A percentile compares a stretch with the other conserved stretches of the same genome.
Conservation (phyloP, 2,797 vertebrate genomes). For the Sebastes hubbsi region DNA sequence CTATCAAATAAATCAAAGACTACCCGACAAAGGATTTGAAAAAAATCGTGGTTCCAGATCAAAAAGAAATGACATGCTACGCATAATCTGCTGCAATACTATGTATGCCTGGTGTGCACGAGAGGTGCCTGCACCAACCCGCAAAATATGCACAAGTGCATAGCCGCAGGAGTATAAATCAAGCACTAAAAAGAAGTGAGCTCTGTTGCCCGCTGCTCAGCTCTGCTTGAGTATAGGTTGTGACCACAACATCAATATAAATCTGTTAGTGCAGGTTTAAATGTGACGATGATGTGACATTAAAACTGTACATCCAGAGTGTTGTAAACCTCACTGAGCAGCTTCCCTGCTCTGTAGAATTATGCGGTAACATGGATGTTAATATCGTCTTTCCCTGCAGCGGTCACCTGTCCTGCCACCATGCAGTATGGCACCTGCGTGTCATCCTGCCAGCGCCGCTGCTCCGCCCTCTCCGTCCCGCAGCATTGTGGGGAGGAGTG, state of each 20-base stretch:
- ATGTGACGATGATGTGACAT: not conserved
- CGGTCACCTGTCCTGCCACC: conserved; percentile 86
- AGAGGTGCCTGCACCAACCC: too few species aligned
- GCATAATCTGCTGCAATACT: too few species aligned
- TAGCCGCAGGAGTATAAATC: too few species aligned
- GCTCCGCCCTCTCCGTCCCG: conserved; percentile 85
- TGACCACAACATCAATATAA: too few species aligned
- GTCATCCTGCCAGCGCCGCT: conserved; percentile 89
- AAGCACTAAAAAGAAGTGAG: too few species aligned
- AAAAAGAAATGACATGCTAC: too few species aligned
- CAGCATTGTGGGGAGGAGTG: conserved; percentile 88
- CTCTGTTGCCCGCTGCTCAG: too few species aligned
- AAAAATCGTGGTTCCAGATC: too few species aligned
- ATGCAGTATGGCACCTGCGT: conserved; percentile 94
- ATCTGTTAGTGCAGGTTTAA: not conserved
- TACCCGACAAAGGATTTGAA: too few species aligned
- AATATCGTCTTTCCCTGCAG: conserved; percentile 65
- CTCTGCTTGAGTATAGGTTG: too few species aligned
- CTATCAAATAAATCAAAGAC: not conserved
- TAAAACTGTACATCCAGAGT: not conserved
- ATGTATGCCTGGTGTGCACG: too few species aligned
- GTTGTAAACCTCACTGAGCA: not conserved
- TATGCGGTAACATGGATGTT: not conserved
- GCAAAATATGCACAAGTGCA: too few species aligned
- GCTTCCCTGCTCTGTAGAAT: not conserved